Conservation (phyloP, 2,888 invertebrate genomes). For the Agonopterix arenella region DNA sequence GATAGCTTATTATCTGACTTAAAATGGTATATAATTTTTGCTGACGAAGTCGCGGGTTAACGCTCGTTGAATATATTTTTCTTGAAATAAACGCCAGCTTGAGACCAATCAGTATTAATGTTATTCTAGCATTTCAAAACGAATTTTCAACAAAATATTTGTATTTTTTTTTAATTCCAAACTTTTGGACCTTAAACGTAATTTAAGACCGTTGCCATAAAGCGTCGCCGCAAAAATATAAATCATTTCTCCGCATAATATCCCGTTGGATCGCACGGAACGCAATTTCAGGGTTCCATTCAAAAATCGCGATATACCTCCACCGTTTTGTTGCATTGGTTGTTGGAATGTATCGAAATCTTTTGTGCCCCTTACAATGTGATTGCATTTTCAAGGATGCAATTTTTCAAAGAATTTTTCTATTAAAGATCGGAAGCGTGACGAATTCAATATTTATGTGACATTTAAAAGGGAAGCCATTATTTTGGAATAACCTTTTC, state of each 20-base stretch:
- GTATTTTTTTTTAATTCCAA: too few relatives aligned
- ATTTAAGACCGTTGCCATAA: constrained; percentile 19
- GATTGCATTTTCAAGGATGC: constrained; percentile 42
- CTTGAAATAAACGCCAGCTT: too few relatives aligned
- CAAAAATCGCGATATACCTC: constrained; percentile 30
- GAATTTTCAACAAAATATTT: too few relatives aligned
- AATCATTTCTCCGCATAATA: constrained; percentile 39
- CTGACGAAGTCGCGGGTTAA: too few relatives aligned
- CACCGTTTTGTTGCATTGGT: constrained; percentile 16
- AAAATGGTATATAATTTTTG: too few relatives aligned
- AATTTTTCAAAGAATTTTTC: constrained; percentile 42
- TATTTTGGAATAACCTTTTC: too few relatives aligned
- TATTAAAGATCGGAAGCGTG: constrained; percentile 6
- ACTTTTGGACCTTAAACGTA: constrained; percentile 9
- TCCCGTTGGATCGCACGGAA: constrained; percentile 20
- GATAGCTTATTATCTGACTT: too few relatives aligned
- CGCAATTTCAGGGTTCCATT: constrained; percentile 7
- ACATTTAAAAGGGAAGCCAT: too few relatives aligned
- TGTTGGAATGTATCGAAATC: constrained; percentile 20
- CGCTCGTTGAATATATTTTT: too few relatives aligned
- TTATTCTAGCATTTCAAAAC: too few relatives aligned
- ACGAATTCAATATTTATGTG: constrained; percentile 2
- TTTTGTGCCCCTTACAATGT: constrained; percentile 17
- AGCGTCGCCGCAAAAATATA: constrained; percentile 23
- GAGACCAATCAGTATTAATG: too few relatives aligned